phyloP scores from a whole-genome alignment of 2,113 vertebrate genomes.

The Nettapus auritus region DNA sequence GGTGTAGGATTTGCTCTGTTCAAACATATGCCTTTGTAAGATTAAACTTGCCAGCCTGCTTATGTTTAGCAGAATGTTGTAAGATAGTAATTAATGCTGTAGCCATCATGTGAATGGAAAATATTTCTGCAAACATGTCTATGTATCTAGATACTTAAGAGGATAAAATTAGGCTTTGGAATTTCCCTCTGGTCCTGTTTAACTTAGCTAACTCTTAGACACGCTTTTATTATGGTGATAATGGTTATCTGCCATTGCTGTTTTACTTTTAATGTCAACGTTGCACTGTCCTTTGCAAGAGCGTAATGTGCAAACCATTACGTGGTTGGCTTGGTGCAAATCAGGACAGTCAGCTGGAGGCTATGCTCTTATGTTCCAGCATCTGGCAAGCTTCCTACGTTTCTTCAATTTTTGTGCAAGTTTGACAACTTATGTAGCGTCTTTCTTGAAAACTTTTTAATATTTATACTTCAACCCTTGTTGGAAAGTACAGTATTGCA shows the following conservation, averaged over 20 bases:
- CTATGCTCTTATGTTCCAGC: background rate
- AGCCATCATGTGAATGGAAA: constrained; percentile 42
- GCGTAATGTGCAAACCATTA: background rate
- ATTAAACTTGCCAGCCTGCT: background rate
- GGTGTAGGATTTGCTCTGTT: background rate
- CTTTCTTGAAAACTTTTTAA: background rate
- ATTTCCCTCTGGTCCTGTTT: constrained; percentile 38
- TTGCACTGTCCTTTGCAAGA: background rate
- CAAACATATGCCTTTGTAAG: background rate
- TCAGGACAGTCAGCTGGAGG: background rate
- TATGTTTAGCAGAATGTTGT: constrained; percentile 4
- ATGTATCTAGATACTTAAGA: constrained; percentile 45
- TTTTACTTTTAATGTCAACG: background rate
- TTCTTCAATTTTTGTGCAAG: background rate
- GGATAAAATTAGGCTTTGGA: constrained; percentile 57
- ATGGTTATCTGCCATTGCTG: background rate
- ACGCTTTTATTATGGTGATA: constrained; percentile 1
- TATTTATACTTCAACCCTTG: background rate
- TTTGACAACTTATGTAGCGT: background rate
- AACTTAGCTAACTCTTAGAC: background rate
- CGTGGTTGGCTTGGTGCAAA: background rate
- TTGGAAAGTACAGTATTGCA: background rate
- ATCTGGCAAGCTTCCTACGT: background rate
- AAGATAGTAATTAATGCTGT: constrained; percentile 33
- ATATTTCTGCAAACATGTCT: constrained; percentile 40